These are phyloP conservation scores for Takifugu bimaculatus DNA, from an alignment of 2,113 vertebrate genomes.

Conservation along the genomic window DNA sequence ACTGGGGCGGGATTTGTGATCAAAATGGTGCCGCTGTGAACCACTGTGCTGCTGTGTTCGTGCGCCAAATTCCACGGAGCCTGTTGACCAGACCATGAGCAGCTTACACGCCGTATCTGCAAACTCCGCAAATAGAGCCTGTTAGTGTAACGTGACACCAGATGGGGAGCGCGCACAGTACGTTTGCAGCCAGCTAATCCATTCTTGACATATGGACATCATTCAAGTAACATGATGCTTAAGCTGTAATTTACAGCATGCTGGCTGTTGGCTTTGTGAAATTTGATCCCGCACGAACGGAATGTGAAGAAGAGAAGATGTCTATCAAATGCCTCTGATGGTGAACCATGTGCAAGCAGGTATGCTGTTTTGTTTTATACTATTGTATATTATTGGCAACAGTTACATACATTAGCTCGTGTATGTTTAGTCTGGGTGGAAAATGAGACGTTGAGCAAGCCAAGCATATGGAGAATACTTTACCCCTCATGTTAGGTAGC, in stretches of 20 bases:
- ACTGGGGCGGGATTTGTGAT: too few relatives aligned
- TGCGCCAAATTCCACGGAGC: constrained; percentile 64
- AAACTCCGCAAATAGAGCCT: constrained; percentile 43
- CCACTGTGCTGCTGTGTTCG: constrained; percentile 40
- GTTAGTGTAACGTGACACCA: constrained; percentile 46
- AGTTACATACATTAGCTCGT: constrained; percentile 64
- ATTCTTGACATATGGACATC: constrained; percentile 29
- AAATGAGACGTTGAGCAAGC: constrained; percentile 66
- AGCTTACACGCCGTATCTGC: constrained; percentile 30
- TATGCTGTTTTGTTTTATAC: neutral
- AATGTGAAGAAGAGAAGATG: constrained; percentile 35
- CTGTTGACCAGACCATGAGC: constrained; percentile 31
- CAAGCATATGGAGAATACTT: constrained; percentile 70
- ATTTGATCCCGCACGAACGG: constrained; percentile 50
- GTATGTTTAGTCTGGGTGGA: constrained; percentile 67
- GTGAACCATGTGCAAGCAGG: constrained; percentile 47
- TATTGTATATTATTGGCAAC: constrained; percentile 21
- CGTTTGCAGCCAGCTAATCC: constrained; percentile 29
- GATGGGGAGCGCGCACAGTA: constrained; percentile 27
- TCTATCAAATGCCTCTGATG: constrained; percentile 29
- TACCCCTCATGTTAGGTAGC: constrained; percentile 71
- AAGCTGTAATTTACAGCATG: constrained; percentile 26
- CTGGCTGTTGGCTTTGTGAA: constrained; percentile 42
- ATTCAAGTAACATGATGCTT: constrained; percentile 41
- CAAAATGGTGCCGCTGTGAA: constrained; percentile 49